Percentiles rank a stretch among this genome's conserved stretches.
phyloP scores from a whole-genome alignment of 1,140 invertebrate genomes.

The Drosophila rhopaloa region DNA sequence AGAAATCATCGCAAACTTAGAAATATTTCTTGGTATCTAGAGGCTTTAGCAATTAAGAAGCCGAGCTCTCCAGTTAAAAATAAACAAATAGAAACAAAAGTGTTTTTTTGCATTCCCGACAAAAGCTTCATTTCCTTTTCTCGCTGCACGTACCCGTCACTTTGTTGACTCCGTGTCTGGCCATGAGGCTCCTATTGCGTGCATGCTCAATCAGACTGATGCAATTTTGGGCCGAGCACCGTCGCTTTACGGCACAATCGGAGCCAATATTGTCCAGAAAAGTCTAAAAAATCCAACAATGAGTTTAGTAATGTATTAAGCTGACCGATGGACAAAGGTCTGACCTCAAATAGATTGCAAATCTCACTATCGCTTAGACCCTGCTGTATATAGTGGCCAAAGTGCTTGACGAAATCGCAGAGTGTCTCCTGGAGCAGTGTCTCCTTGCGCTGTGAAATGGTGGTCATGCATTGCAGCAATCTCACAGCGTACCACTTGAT shows the following conservation, averaged over 20 bases:
- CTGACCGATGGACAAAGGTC: conserved; percentile 14
- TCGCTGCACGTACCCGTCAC: conserved; percentile 71
- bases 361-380: conserved; percentile 91
- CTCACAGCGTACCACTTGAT: conserved; percentile 91
- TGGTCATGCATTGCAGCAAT: conserved; percentile 89
- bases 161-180: conserved; percentile 75
- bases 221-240: conserved; percentile 83
- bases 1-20: too few species aligned
- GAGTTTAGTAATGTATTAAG: conserved; percentile 5
- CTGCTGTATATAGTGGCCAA: conserved; percentile 89
- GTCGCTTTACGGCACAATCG: conserved; percentile 79
- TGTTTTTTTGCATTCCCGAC: conserved; percentile 8
- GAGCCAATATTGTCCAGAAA: conserved; percentile 71
- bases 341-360: conserved; percentile 85
- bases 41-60: neutral
- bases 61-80: too few species aligned
- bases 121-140: conserved; percentile 56
- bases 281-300: conserved; percentile 36
- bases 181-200: conserved; percentile 75
- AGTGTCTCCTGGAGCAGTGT: conserved; percentile 91
- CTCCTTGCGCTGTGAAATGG: conserved; percentile 89
- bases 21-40: neutral
- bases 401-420: conserved; percentile 88
- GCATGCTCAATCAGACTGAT: conserved; percentile 82
- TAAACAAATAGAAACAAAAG: too few species aligned